A percentile compares a stretch with the other conserved stretches of the same genome.
Evolutionary conservation across 2,113 vertebrate species (phyloP).

Genomic region (Leucosticte australis): DNA sequence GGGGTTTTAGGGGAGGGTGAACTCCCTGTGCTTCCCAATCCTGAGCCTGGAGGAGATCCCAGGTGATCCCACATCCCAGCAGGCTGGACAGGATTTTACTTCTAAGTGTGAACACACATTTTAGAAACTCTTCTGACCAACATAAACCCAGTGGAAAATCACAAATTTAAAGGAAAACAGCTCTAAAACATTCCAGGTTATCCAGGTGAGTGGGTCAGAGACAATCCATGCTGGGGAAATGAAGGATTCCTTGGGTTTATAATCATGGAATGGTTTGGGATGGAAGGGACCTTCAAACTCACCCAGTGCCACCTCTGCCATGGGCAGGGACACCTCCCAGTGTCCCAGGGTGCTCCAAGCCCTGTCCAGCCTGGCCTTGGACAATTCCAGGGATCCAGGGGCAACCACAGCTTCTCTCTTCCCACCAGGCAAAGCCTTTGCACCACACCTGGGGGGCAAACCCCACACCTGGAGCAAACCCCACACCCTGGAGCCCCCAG

Average conservation of each 20-base stretch:
- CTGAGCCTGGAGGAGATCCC: neutral
- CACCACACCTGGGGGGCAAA: neutral
- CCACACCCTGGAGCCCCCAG: accelerated
- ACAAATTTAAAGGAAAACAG: neutral
- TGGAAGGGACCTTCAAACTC: neutral
- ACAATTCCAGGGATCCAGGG: neutral
- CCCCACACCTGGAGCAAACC: too few relatives aligned
- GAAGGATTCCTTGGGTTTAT: neutral
- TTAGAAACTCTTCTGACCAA: neutral
- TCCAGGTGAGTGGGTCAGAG: neutral
- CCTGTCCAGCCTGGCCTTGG: neutral
- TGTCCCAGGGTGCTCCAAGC: accelerated
- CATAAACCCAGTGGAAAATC: neutral
- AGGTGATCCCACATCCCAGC: neutral
- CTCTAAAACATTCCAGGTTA: neutral
- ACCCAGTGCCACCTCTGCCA: neutral
- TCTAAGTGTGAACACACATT: accelerated
- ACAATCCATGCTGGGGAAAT: neutral
- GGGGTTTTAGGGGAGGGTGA: neutral
- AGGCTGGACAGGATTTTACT: neutral
- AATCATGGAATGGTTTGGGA: neutral
- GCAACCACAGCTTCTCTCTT: neutral
- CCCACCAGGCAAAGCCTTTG: accelerated
- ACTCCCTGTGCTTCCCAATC: accelerated
- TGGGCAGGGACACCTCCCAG: neutral